A percentile compares a stretch with the other conserved stretches of the same genome.
phyloP scores from a whole-genome alignment of 2,888 invertebrate genomes.

The Hyposoter didymator region DNA sequence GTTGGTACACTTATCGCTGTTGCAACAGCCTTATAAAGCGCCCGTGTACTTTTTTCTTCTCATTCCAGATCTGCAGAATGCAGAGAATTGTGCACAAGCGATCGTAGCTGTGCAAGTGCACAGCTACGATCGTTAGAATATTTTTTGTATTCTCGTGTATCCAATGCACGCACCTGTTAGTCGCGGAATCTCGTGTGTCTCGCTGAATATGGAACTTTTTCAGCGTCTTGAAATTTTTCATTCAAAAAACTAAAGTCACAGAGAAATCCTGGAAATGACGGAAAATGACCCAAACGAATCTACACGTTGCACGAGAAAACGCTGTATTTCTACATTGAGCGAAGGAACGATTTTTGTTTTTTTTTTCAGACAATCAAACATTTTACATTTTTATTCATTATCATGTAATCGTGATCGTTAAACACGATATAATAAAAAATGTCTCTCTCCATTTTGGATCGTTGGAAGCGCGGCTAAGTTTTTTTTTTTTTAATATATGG shows the following conservation, averaged over 20 bases:
- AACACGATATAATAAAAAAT: not conserved
- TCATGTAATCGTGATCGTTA: not conserved
- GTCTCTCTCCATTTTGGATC: not conserved
- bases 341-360: not conserved
- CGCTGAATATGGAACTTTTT: not conserved
- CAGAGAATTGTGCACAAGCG: conserved; percentile 40
- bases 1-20: conserved; percentile 40
- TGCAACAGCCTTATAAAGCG: conserved; percentile 30
- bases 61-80: conserved; percentile 12
- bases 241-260: not conserved
- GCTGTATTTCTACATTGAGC: not conserved
- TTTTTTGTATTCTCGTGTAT: conserved; percentile 59
- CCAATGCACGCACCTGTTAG: conserved; percentile 69
- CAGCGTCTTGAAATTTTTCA: not conserved
- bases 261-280: not conserved
- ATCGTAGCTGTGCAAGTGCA: conserved; percentile 56
- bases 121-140: conserved; percentile 33
- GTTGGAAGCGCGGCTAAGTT: not conserved
- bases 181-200: conserved; percentile 32
- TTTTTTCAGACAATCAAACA: not conserved
- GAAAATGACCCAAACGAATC: not conserved
- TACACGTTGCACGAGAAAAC: not conserved
- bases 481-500: not conserved
- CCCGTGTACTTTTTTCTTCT: conserved; percentile 14
- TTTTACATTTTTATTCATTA: not conserved